These are phyloP conservation scores for Agraylea sexmaculata DNA, from an alignment of 1,140 invertebrate genomes.

Conservation along the genomic window DNA sequence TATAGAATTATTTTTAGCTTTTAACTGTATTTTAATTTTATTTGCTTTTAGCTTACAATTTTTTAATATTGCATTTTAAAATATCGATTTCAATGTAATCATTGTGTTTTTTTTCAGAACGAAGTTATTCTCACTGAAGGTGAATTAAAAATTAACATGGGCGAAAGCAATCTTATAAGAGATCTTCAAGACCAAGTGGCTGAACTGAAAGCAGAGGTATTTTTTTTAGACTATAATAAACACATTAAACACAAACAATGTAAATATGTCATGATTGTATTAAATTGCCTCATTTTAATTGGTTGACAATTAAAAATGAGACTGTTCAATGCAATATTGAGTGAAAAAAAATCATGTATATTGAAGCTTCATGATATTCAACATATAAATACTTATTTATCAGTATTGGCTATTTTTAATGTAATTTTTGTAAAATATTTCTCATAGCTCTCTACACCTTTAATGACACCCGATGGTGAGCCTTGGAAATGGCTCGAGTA, in stretches of 20 bases:
- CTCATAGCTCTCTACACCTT: constrained; percentile 61
- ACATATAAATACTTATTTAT: no score
- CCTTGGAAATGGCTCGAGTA: constrained; percentile 79
- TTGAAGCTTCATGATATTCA: no score
- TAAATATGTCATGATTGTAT: no score
- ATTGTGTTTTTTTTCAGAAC: constrained; percentile 47
- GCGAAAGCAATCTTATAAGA: constrained; percentile 64
- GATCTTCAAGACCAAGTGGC: constrained; percentile 78
- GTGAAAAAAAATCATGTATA: no score
- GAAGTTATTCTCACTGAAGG: constrained; percentile 78
- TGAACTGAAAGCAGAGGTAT: constrained; percentile 78
- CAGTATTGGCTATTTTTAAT: no score
- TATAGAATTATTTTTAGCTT: neutral
- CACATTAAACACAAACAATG: neutral
- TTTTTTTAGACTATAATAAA: constrained; percentile 21
- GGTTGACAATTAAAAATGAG: no score
- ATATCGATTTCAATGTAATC: no score
- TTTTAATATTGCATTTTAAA: neutral
- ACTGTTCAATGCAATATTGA: no score
- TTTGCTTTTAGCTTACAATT: neutral
- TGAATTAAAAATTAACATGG: constrained; percentile 63
- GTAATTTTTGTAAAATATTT: constrained; percentile 2
- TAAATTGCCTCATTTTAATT: no score
- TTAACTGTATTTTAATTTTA: neutral
- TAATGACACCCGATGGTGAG: constrained; percentile 71